These are phyloP conservation scores for Agrotis segetum DNA, from an alignment of 2,888 invertebrate species.

Conservation along the genomic window DNA sequence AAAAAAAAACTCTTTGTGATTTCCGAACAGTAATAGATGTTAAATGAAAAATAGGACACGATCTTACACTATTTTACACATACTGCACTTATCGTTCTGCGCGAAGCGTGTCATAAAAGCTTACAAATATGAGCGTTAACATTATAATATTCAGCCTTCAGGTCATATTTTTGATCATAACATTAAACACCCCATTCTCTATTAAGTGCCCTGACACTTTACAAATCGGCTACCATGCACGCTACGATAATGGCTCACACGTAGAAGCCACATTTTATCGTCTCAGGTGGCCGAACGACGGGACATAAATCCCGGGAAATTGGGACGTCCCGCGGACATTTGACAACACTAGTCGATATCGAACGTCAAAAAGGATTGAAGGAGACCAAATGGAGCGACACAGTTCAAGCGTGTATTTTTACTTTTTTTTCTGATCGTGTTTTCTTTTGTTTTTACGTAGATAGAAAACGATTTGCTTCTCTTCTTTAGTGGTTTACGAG, in stretches of 20 bases:
- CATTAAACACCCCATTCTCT: constrained; percentile 9
- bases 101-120: not conserved
- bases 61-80: no score
- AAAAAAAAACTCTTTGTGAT: not conserved
- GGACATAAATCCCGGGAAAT: constrained; percentile 55
- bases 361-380: constrained; percentile 62
- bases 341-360: constrained; percentile 57
- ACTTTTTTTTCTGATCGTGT: constrained; percentile 52
- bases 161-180: not conserved
- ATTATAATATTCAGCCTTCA: not conserved
- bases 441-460: constrained; percentile 35
- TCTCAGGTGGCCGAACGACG: constrained; percentile 34
- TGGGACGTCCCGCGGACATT: constrained; percentile 43
- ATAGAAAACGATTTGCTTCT: constrained; percentile 52
- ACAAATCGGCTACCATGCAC: constrained; percentile 27
- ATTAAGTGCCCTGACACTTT: constrained; percentile 34
- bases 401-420: constrained; percentile 37
- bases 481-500: constrained; percentile 40
- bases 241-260: constrained; percentile 52
- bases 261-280: constrained; percentile 50
- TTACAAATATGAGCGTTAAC: not conserved
- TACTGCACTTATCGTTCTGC: not conserved
- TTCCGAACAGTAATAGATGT: no score
- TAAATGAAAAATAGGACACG: no score
- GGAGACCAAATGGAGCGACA: constrained; percentile 55